Evolutionary conservation across 2,888 invertebrate genomes (phyloP).

Genomic region (Tanypteryx hageni): DNA sequence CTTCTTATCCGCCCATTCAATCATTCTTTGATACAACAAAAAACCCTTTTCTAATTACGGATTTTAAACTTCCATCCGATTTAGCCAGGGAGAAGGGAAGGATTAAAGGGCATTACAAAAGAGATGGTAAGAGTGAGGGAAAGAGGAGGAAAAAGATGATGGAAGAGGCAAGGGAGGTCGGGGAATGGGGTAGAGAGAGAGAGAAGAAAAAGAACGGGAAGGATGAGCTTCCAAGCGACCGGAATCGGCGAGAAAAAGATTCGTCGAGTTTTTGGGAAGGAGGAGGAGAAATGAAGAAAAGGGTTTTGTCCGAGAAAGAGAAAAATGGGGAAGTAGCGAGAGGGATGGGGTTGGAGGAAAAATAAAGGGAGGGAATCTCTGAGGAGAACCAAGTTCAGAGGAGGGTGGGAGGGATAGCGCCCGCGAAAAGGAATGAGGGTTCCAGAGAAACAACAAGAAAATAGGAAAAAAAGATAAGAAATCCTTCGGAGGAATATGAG

Average conservation of each 20-base stretch:
- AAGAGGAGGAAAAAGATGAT: not conserved
- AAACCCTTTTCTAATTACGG: no score
- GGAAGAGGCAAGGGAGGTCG: not conserved
- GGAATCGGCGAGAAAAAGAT: conserved; percentile 18
- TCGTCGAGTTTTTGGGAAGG: not conserved
- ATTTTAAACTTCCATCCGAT: no score
- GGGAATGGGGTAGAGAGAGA: not conserved
- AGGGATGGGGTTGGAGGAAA: not conserved
- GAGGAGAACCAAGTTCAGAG: not conserved
- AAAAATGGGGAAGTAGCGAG: not conserved
- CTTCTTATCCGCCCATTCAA: no score
- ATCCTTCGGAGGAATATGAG: conserved; percentile 1
- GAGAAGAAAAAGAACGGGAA: not conserved
- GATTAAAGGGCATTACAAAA: no score
- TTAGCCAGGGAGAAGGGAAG: no score
- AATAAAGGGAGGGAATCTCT: not conserved
- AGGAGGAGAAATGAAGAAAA: not conserved
- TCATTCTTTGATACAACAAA: no score
- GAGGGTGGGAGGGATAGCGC: not conserved
- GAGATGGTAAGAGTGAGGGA: no score
- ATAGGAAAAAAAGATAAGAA: not conserved
- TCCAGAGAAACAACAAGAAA: not conserved
- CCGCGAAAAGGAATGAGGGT: not conserved
- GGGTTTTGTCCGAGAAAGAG: not conserved
- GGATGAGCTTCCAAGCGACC: not conserved